Evolutionary conservation across 2,797 vertebrate species (phyloP), one percentile per base, ranked within the genome.

Genomic region (Betta splendens): DNA sequence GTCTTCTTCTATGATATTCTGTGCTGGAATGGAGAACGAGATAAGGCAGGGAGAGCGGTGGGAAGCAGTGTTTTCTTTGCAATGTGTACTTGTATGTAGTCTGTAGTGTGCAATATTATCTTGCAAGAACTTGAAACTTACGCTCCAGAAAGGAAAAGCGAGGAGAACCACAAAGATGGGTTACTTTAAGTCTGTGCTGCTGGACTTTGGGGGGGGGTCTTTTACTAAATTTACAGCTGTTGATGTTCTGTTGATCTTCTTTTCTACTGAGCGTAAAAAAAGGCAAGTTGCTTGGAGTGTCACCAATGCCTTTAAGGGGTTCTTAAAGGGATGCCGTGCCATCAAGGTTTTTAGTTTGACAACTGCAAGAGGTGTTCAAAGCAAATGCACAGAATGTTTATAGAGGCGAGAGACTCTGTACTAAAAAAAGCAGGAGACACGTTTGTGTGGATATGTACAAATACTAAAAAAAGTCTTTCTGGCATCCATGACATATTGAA

Each of bases 1-100:
- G 83, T 87, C 87, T 81, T 87, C 85, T 87, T 90, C 86, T 85
- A 90, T 91, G 89, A 91, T 91, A 80, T 90, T 91, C 89, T 89
- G 13, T 55, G 63, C 56, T 44, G 75, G 89, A 90, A 89, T 88
- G 88, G 89, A 91, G 89, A 87, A 86, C 81, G 77, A 57, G 67
- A 69, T 75, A 76, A 66, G 75, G 81, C 37, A 47, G n/a, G 29
- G 54, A 50, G 57, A 20, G 37, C 23, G 52, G 51, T 25, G 64
- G 39, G 60, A 43, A 57, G 35, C 9, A 1, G 13, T 26, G 21
- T 29, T 66, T 67, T 25, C 23, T 35, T 75, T 73, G 81, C 75
- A 64, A 79, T 73, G 83, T 85, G 83, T 90, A 79, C 32, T 46
- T 69, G 77, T 87, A 83, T 64, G 72, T 81, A 79, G 69, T 81